Conservation (phyloP, 2,797 vertebrate genomes). For the Capromys pilorides region DNA sequence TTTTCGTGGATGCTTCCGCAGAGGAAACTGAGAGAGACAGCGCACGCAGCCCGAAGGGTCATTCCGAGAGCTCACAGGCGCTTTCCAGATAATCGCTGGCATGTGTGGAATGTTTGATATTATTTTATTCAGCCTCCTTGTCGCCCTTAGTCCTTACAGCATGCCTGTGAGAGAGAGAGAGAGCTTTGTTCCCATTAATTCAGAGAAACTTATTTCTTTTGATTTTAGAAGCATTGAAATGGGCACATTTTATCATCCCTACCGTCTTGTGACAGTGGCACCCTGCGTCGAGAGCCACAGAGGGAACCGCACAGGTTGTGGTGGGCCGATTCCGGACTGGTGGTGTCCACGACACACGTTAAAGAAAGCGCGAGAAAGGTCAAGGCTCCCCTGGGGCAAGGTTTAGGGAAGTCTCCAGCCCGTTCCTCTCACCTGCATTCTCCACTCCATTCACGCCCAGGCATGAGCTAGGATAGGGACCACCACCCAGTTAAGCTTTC, state of each 20-base stretch:
- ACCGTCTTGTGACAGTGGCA: not conserved
- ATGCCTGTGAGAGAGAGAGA: not conserved
- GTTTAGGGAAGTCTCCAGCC: not conserved
- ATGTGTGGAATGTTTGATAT: not conserved
- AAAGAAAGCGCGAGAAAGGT: not conserved
- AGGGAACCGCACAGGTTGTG: not conserved
- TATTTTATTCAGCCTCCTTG: not conserved
- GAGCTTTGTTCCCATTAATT: not conserved
- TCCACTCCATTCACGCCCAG: not conserved
- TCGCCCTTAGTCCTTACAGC: not conserved
- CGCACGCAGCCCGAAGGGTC: too few relatives aligned
- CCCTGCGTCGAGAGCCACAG: accelerated
- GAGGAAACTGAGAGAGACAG: not conserved
- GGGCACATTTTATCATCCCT: not conserved
- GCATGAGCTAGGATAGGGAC: not conserved
- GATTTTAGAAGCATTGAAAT: not conserved
- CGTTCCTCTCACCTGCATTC: not conserved
- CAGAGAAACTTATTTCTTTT: not conserved
- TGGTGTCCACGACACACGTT: not conserved
- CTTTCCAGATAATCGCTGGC: too few relatives aligned
- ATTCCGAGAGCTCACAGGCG: not conserved
- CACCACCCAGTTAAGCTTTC: not conserved
- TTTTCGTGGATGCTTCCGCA: not conserved
- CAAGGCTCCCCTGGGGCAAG: not conserved
- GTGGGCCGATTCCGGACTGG: not conserved